Conservation (phyloP, 2,888 invertebrate species). For the Cephus pygmeus region DNA sequence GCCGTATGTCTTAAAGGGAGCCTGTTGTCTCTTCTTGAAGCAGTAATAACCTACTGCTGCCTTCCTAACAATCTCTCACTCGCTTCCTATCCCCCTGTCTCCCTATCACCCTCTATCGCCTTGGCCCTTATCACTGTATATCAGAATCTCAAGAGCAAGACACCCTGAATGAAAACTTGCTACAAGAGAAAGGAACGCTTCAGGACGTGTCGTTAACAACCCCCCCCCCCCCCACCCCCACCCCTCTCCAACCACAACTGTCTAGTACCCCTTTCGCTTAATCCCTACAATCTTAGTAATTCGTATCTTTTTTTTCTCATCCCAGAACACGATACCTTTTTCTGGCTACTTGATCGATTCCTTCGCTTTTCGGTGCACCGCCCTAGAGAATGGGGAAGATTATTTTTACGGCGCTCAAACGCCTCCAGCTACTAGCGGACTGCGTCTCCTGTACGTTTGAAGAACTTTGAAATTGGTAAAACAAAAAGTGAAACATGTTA, state of each 20-base stretch:
- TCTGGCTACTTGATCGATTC: neutral
- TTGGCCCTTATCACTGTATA: slow-evolving; percentile 5
- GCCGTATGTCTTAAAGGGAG: neutral
- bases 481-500: neutral
- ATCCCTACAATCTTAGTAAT: neutral
- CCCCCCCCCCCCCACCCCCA: neutral
- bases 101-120: neutral
- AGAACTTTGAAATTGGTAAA: too few relatives aligned
- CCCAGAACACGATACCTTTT: neutral
- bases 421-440: neutral
- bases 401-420: neutral
- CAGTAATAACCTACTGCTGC: slow-evolving; percentile 15
- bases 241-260: neutral
- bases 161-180: slow-evolving; percentile 16
- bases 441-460: neutral
- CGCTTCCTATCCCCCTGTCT: slow-evolving; percentile 16
- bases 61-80: slow-evolving; percentile 17
- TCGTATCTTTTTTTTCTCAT: neutral
- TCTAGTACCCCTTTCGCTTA: slow-evolving; percentile 1
- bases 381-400: neutral
- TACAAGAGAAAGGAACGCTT: slow-evolving; percentile 16
- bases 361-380: neutral
- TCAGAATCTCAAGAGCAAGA: slow-evolving; percentile 17
- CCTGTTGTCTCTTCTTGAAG: neutral
- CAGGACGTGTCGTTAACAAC: slow-evolving; percentile 28